Percentiles rank a stretch among this genome's conserved stretches.
Conservation (phyloP, 2,888 invertebrate genomes). For the Dusona sp. region DNA sequence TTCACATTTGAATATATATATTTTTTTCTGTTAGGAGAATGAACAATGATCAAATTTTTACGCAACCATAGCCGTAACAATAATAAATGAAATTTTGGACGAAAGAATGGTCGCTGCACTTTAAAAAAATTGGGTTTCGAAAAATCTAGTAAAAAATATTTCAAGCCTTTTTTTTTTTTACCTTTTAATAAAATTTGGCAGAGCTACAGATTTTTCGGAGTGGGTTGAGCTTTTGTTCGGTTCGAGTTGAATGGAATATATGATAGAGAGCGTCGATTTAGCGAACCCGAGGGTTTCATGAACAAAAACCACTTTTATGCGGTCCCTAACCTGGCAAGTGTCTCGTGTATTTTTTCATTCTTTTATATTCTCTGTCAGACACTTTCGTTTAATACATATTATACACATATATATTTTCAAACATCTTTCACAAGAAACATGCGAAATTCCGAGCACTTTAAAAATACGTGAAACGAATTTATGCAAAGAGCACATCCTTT, state of each 20-base stretch:
- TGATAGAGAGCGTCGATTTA: conserved; percentile 49
- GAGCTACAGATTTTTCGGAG: conserved; percentile 21
- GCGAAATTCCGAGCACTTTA: conserved; percentile 26
- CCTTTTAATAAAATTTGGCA: neutral
- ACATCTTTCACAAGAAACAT: conserved; percentile 15
- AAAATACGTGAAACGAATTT: conserved; percentile 23
- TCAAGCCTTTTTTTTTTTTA: neutral
- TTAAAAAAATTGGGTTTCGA: neutral
- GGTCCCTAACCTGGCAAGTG: conserved; percentile 48
- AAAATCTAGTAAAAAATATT: neutral
- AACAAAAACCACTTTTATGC: conserved; percentile 50
- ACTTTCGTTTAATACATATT: conserved; percentile 37
- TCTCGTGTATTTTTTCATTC: conserved; percentile 1
- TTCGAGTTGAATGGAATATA: conserved; percentile 18
- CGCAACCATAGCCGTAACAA: neutral
- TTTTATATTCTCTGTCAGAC: conserved; percentile 43
- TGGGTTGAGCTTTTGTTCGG: conserved; percentile 10
- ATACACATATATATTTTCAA: neutral
- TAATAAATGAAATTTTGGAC: neutral
- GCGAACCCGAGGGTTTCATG: conserved; percentile 56
- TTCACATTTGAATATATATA: too few relatives aligned
- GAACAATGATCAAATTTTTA: neutral
- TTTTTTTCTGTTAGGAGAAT: neutral
- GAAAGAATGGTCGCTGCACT: neutral
- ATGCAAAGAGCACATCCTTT: conserved; percentile 18